Evolutionary conservation across 2,888 invertebrate species (phyloP).

Genomic region (Linnaemya tessellans): DNA sequence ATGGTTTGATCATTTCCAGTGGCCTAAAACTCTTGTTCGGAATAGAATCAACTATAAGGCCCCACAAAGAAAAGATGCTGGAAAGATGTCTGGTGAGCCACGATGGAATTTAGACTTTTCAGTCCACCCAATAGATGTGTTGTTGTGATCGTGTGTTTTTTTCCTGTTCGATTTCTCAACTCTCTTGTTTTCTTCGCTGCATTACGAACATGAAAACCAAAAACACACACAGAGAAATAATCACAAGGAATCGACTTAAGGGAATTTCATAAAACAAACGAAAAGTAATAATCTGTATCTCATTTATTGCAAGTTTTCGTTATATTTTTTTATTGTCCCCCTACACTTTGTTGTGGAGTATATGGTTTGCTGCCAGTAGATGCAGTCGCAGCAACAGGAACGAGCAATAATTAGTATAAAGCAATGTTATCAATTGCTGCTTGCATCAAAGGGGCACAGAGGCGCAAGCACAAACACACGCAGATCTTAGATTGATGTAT

Average conservation of each 20-base stretch:
- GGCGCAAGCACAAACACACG: constrained; percentile 33
- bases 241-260: constrained; percentile 65
- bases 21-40: too few species aligned
- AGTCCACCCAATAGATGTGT: constrained; percentile 47
- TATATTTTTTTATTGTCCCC: constrained; percentile 32
- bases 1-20: too few species aligned
- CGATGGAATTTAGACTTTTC: constrained; percentile 6
- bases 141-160: constrained; percentile 52
- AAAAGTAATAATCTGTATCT: constrained; percentile 70
- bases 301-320: constrained; percentile 43
- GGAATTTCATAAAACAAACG: constrained; percentile 70
- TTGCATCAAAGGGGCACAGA: constrained; percentile 65
- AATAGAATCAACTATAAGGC: too few species aligned
- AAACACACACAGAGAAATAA: constrained; percentile 53
- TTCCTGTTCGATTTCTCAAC: constrained; percentile 51
- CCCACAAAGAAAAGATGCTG: too few species aligned
- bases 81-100: too few species aligned
- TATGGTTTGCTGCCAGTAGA: constrained; percentile 11
- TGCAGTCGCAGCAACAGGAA: constrained; percentile 57
- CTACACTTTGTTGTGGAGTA: constrained; percentile 46
- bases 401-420: constrained; percentile 70
- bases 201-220: constrained; percentile 20
- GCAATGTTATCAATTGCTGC: constrained; percentile 71
- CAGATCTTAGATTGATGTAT: constrained; percentile 70
- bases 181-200: constrained; percentile 51